Base-by-base conservation (phyloP, 2,113 vertebrate genomes). In the Onychostoma macrolepis region DNA sequence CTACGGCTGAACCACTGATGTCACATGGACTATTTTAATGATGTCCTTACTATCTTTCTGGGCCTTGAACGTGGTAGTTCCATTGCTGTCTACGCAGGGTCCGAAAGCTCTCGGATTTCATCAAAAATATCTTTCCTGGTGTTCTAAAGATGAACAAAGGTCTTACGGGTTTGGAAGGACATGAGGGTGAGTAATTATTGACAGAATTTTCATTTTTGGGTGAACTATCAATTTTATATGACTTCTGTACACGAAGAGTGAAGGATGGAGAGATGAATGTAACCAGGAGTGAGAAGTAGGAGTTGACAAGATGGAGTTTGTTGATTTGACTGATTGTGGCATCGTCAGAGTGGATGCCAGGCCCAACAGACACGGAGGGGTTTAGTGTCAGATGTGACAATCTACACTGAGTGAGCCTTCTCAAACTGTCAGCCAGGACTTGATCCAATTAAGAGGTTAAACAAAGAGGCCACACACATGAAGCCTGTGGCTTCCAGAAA, bases 381-480 rank as follows among this genome's bases (percentile, higher is more conserved):
- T 77, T 45, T 79, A 74, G 75, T 87, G 85, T 84, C 76, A 86
- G 80, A 86, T 56, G 41, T 79, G 80, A 71, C 87, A 79, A 50
- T 89, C 65, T 89, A 82, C 82, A 86, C 86, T 91, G 91, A 84
- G 87, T 89, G 83, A 71, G 38, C 26, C 79, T 2, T 45, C 83
- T 88, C 85, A 89, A 76, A 85, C 80, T 80, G 80, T 89, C 81
- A 84, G 30, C 38, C 84, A 88, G 87, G 86, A 92, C 87, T 81
- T 90, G 86, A 87, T 91, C 89, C 86, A 92, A 92, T 93, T 93
- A 93, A 88, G 88, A 89, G 90, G 90, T 91, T 93, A 92, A 91
- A 93, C 91, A 93, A 92, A 91, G 85, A 86, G 88, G 89, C 72
- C 65, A 82, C 38, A 86, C 86, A 85, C 85, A 92, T 86, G 91